Base-by-base conservation (phyloP, 2,888 invertebrate genomes). In the Sphinx pinastri region DNA sequence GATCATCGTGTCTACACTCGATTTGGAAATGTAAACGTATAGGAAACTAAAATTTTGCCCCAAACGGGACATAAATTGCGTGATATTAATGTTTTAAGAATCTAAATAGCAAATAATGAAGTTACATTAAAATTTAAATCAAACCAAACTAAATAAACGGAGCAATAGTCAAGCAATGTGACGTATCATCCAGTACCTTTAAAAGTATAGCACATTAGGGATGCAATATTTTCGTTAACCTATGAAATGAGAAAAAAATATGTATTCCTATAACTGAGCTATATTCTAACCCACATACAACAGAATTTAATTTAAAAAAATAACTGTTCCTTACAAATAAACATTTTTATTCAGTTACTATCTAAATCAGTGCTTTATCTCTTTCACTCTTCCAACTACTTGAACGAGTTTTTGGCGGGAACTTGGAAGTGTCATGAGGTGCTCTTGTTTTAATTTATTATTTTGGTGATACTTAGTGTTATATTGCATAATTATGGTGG, bases 121-220 rank as follows among this genome's bases (percentile, higher is more conserved):
- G 51, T 12, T 31, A 68, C 66, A 59, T 19, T 67, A 68, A 59
- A 58, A 63, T 58, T 19, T 16, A 70, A 54, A 31, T n/a, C 45
- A 70, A 55, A 47, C 55, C 55, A 68, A 67, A 68, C 19, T 47
- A 63, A 49, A 47, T 63, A 63, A 47, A 63, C 49, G 47, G 47
- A 19, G 63, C 13, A 49, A 63, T 19, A 49, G 49, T 63, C 63
- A 63, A 63, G 6, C 47, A 19, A 47, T 16, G 19, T 63, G 63
- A 19, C 63, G 16, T 47, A 47, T 63, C 49, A 67, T 51, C 49
- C 57, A 57, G 54, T 19, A 63, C 54, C 70, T 67, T 55, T 52
- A 54, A 31, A 55, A 52, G 54, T 38, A 67, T 52, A 55, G 54
- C 67, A 55, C 54, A 38, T 38, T 16, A 67, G 67, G 54, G 67